phyloP scores from a whole-genome alignment of 1,140 invertebrate genomes.

The Pachypeltis micranthus region DNA sequence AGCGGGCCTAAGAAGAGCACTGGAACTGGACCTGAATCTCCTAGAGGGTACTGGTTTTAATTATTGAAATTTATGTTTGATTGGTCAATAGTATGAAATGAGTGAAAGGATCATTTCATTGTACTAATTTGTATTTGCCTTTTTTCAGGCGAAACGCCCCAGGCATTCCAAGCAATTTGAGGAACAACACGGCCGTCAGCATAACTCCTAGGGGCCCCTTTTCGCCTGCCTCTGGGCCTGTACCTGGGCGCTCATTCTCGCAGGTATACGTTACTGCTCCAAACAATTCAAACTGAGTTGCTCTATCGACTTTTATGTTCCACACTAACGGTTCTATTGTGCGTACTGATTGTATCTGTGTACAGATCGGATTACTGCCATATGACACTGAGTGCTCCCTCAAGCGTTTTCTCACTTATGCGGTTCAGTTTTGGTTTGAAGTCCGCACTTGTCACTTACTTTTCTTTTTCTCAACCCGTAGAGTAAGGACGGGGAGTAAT shows the following conservation, averaged over 20 bases:
- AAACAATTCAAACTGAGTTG: neutral
- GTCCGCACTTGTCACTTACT: no score
- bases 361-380: no score
- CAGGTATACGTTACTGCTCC: neutral
- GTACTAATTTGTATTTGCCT: neutral
- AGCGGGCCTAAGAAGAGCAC: conserved; percentile 13
- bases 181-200: conserved; percentile 2
- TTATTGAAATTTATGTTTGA: no score
- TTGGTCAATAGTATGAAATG: neutral
- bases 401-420: no score
- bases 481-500: no score
- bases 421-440: no score
- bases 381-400: no score
- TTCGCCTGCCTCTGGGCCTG: neutral
- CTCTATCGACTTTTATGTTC: no score
- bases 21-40: neutral
- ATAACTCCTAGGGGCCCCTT: neutral
- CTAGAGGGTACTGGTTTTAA: no score
- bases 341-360: no score
- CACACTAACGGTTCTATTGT: no score
- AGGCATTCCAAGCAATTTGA: neutral
- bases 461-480: no score
- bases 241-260: neutral
- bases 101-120: neutral
- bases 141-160: neutral